Evolutionary conservation across 2,113 vertebrate genomes (phyloP).

Genomic region (Malurus elegans): DNA sequence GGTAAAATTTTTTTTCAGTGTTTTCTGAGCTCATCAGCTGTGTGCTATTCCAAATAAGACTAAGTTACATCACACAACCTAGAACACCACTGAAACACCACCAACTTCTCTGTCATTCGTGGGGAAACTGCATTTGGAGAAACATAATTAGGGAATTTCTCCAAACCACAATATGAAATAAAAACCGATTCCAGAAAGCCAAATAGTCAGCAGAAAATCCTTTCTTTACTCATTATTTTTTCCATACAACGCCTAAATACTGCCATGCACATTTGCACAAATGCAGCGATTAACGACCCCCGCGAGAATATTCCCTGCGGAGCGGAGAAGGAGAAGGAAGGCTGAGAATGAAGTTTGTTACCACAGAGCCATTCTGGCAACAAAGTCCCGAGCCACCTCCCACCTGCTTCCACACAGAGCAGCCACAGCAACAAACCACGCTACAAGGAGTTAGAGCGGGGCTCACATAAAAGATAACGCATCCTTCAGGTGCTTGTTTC

Average conservation of each 20-base stretch:
- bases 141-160: not conserved
- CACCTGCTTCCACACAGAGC: not conserved
- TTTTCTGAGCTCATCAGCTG: not conserved
- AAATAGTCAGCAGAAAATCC: not conserved
- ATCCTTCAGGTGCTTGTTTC: not conserved
- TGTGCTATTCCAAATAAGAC: not conserved
- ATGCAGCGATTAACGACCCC: no score
- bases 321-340: no score
- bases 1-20: not conserved
- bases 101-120: accelerated
- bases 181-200: not conserved
- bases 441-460: accelerated
- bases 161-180: accelerated
- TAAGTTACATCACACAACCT: not conserved
- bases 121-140: not conserved
- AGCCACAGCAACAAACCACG: accelerated
- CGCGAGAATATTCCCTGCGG: accelerated
- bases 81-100: not conserved
- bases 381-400: accelerated
- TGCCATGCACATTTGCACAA: accelerated
- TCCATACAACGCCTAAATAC: accelerated
- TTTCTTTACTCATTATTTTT: not conserved
- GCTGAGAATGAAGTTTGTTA: accelerated
- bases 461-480: accelerated
- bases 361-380: accelerated